A percentile compares a stretch with the other conserved stretches of the same genome.
phyloP scores from a whole-genome alignment of 2,888 invertebrate genomes.

The Spodoptera exigua region DNA sequence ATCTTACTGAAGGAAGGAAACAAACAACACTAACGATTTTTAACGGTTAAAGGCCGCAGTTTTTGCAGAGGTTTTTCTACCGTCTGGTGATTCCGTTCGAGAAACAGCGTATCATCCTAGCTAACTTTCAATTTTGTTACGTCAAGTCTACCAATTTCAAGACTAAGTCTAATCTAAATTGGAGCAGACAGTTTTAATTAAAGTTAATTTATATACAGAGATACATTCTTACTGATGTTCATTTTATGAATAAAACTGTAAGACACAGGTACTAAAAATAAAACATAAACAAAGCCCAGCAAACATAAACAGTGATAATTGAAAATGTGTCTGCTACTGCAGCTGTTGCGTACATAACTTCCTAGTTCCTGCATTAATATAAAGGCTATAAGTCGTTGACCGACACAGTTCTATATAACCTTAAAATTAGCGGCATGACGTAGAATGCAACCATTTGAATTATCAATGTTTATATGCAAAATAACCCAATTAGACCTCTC shows the following conservation, averaged over 20 bases:
- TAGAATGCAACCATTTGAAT: constrained; percentile 15
- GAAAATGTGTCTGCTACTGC: constrained; percentile 62
- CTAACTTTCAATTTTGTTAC: constrained; percentile 35
- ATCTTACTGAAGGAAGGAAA: constrained; percentile 72
- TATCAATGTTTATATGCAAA: constrained; percentile 15
- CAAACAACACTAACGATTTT: constrained; percentile 64
- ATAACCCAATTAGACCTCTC: constrained; percentile 27
- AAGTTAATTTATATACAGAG: constrained; percentile 9
- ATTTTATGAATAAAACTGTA: neutral
- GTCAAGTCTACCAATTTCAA: constrained; percentile 14
- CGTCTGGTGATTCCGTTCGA: constrained; percentile 14
- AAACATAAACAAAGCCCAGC: constrained; percentile 70
- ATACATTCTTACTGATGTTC: neutral
- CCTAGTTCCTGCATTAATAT: constrained; percentile 81
- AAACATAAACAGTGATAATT: constrained; percentile 76
- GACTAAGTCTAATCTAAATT: constrained; percentile 48
- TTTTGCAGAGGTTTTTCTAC: constrained; percentile 51
- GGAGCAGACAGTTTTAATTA: constrained; percentile 27
- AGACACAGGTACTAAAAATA: constrained; percentile 55
- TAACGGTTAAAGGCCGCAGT: constrained; percentile 58
- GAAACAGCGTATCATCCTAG: constrained; percentile 30
- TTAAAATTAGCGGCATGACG: constrained; percentile 42
- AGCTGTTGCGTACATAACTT: constrained; percentile 70
- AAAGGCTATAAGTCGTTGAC: constrained; percentile 71
- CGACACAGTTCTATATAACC: constrained; percentile 55